phyloP scores from a whole-genome alignment of 2,888 invertebrate species.

The Coelopa pilipes region DNA sequence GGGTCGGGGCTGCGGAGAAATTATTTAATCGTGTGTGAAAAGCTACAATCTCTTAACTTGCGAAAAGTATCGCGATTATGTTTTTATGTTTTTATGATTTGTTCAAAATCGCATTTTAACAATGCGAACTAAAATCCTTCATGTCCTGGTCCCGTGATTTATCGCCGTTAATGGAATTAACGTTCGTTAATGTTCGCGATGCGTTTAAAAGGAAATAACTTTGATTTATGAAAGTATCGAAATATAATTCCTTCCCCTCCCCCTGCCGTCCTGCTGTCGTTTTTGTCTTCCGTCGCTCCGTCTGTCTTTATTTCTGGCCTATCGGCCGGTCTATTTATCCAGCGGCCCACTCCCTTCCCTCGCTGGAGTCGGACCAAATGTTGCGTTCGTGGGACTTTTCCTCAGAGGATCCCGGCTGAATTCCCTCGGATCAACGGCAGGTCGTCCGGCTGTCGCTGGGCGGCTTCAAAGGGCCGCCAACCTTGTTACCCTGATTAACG shows the following conservation, averaged over 20 bases:
- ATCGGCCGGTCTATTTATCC: no score
- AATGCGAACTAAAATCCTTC: not conserved
- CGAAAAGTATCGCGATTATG: conserved; percentile 19
- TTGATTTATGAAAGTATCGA: not conserved
- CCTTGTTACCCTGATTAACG: conserved; percentile 7
- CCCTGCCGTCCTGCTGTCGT: no score
- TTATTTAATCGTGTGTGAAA: conserved; percentile 61
- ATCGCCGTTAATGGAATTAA: not conserved
- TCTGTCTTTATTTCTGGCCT: no score
- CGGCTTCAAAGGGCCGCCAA: not conserved
- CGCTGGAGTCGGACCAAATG: no score
- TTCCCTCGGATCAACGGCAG: no score
- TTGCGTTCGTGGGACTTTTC: no score
- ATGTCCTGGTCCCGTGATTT: not conserved
- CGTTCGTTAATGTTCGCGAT: not conserved
- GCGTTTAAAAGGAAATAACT: not conserved
- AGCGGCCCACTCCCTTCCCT: no score
- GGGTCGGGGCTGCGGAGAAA: conserved; percentile 32
- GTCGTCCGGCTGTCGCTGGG: not conserved
- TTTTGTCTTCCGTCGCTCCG: no score
- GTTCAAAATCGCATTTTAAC: conserved; percentile 16
- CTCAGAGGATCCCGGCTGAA: no score
- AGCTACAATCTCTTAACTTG: conserved; percentile 22
- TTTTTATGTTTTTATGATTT: conserved; percentile 1
- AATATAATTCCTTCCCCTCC: no score